These are phyloP conservation scores for Phainopepla nitens DNA, from an alignment of 2,113 vertebrate species.

Conservation along the genomic window DNA sequence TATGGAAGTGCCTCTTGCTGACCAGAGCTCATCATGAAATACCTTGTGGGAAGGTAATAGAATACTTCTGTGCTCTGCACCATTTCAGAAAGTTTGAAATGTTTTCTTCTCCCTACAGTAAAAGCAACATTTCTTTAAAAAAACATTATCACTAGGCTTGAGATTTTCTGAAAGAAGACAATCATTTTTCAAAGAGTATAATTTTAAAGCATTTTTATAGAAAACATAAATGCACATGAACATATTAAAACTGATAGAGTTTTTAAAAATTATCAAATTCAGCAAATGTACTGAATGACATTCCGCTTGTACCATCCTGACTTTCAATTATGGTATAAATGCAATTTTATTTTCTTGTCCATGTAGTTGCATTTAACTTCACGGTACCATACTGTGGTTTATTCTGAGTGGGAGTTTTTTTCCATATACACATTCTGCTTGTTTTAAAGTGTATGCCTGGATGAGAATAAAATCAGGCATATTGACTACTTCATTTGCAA, in stretches of 20 bases:
- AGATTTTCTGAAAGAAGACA: background rate
- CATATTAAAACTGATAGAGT: background rate
- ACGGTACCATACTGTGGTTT: background rate
- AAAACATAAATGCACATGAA: background rate
- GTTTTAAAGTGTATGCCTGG: background rate
- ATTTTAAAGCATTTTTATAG: background rate
- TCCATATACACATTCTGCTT: background rate
- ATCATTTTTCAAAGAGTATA: background rate
- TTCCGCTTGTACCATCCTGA: background rate
- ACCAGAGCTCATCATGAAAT: background rate
- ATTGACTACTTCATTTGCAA: background rate
- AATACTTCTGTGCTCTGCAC: background rate
- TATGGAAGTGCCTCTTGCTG: background rate
- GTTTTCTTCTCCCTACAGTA: background rate
- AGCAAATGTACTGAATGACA: background rate
- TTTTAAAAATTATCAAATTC: background rate
- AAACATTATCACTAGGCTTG: background rate
- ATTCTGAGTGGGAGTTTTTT: background rate
- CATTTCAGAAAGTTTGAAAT: background rate
- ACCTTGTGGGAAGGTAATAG: background rate
- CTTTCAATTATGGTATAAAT: background rate
- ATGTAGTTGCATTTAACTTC: background rate
- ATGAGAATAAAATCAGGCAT: background rate
- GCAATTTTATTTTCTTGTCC: background rate
- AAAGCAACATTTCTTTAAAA: background rate